Base-by-base conservation (phyloP, 2,888 invertebrate species). In the Lepidochitona cinerea region DNA sequence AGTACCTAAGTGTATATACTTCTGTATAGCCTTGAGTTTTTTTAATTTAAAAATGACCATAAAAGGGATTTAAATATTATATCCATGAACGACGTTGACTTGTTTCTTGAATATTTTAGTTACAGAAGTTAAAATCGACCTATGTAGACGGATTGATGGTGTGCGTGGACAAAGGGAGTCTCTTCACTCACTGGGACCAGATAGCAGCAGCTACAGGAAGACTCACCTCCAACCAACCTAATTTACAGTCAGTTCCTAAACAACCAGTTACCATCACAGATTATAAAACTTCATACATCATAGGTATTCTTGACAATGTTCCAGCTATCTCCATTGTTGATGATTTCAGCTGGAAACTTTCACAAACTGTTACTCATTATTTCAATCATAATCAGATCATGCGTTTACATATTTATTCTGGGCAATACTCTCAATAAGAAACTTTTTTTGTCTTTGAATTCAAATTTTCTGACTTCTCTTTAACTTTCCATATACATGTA, bases 201-300 rank as follows among this genome's bases (percentile, higher is more conserved):
- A 88, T 84, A 3, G 81, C 88, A 26, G 88, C 89, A 37, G 88
- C 86, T 23, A 89, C 89, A 35, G 89, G 89, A 2, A 75, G 89
- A 35, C 79, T 89, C 14, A 84, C 88, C 0, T 87, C 89, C 5
- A 82, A 81, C 35, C 86, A 85, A 33, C 89, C 89, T 26, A 89
- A 89, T 75, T 79, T 89, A 41, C 89, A 89, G 77, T 84, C 88
- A 37, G 82, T 89, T 5, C 89, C 89, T 7, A 89, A 89, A 81
- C 72, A 78, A 54, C 80, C 86, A 3, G 81, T 87, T 26, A 79
- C 75, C 35, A 76, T 87, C 33, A 74, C 77, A n/a, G 78, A 83
- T 33, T 81, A 79, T 68, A 67, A 81, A 52, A 76, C 79, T 36
- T 83, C 73, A 71, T 84, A 74, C 73, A 83, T 86, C 35, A 75